Percentiles rank a stretch among this genome's conserved stretches.
Evolutionary conservation across 64 coral and sea anemone species (phyloP).

Genomic region (Montipora cactus): DNA sequence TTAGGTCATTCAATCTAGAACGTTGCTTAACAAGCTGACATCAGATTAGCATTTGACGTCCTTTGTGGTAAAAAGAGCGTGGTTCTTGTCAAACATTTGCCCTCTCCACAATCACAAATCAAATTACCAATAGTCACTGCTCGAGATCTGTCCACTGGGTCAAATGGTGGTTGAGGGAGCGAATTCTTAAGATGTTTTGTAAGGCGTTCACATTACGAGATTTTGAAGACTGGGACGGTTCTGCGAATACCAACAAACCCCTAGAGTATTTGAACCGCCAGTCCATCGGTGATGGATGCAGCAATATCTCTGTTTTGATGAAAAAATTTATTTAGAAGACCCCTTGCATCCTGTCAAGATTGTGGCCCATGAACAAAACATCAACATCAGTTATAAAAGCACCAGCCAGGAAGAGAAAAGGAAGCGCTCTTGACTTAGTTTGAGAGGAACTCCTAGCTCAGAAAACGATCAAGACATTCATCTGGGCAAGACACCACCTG

Average conservation of each 20-base stretch:
- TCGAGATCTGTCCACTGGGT: constrained; percentile 1
- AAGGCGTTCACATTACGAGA: constrained; percentile 1
- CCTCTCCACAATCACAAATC: not conserved
- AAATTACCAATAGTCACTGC: constrained; percentile 20
- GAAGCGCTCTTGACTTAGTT: not conserved
- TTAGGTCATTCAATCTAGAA: not conserved
- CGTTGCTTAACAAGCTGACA: not conserved
- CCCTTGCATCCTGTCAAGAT: constrained; percentile 19
- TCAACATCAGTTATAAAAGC: constrained; percentile 1
- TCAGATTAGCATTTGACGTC: not conserved
- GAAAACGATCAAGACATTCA: not conserved
- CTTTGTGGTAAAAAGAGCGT: constrained; percentile 14
- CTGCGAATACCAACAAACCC: constrained; percentile 22
- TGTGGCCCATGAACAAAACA: constrained; percentile 8
- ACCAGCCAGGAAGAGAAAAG: constrained; percentile 3
- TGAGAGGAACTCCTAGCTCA: not conserved
- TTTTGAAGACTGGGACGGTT: constrained; percentile 19
- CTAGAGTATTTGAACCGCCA: constrained; percentile 18
- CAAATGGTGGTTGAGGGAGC: constrained; percentile 17
- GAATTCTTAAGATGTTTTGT: constrained; percentile 45
- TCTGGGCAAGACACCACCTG: constrained; percentile 30
- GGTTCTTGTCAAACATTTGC: not conserved
- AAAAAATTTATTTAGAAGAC: constrained; percentile 31
- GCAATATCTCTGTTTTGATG: constrained; percentile 21
- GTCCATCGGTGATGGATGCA: constrained; percentile 31